Percentiles rank a stretch among this genome's conserved stretches.
These are phyloP conservation scores for Trichomalopsis sarcophagae DNA, from an alignment of 1,140 invertebrate species.

Conservation along the genomic window DNA sequence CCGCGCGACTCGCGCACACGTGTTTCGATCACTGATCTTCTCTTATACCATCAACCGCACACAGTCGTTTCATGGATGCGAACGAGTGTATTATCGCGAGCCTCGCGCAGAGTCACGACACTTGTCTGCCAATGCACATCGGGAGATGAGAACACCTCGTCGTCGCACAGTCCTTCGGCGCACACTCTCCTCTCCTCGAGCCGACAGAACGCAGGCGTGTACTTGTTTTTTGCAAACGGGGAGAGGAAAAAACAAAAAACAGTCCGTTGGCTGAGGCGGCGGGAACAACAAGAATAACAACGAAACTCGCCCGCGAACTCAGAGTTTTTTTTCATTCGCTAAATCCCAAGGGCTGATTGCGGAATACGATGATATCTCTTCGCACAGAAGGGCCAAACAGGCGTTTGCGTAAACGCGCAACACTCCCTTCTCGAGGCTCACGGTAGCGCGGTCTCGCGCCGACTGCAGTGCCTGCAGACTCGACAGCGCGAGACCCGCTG, in stretches of 20 bases:
- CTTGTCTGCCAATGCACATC: not conserved
- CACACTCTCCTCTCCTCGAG: not conserved
- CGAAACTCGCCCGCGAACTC: not conserved
- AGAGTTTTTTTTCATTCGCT: too few relatives aligned
- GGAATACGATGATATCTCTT: too few relatives aligned
- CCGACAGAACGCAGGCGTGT: too few relatives aligned
- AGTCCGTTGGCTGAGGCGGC: not conserved
- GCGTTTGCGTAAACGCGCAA: not conserved
- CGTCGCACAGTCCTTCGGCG: not conserved
- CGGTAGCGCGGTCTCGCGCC: constrained; percentile 73
- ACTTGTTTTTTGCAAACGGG: too few relatives aligned
- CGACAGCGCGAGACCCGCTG: constrained; percentile 22
- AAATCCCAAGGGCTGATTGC: too few relatives aligned
- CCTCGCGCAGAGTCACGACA: not conserved
- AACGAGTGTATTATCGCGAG: not conserved
- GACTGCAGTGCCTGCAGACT: constrained; percentile 62
- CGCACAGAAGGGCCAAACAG: not conserved
- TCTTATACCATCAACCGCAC: too few relatives aligned
- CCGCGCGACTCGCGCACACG: not conserved
- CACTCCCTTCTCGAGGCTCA: constrained; percentile 11
- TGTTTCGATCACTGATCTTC: not conserved
- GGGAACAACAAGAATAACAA: not conserved
- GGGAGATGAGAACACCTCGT: constrained; percentile 2
- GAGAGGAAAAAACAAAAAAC: not conserved
- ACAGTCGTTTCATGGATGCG: too few relatives aligned